These are phyloP conservation scores for Stichodactyla mertensii DNA, from an alignment of 64 coral and sea anemone species.

Conservation along the genomic window DNA sequence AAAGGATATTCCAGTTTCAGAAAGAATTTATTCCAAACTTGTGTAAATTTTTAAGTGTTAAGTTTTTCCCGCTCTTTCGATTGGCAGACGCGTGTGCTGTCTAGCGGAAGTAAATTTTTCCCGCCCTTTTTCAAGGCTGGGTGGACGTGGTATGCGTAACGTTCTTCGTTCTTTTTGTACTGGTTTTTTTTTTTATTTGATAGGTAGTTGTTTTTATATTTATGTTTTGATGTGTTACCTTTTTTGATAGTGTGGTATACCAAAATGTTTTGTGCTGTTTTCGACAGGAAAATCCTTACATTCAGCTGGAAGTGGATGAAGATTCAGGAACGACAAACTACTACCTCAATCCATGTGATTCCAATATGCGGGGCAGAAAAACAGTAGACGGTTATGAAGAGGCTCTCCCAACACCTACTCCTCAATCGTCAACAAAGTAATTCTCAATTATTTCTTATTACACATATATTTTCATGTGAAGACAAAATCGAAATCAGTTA, in stretches of 20 bases:
- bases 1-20: too few species aligned
- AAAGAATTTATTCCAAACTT: too few species aligned
- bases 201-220: too few species aligned
- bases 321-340: slow-evolving; percentile 17
- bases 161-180: too few species aligned
- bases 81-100: too few species aligned
- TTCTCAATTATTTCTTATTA: not conserved
- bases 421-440: not conserved
- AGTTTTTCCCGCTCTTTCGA: too few species aligned
- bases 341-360: slow-evolving; percentile 20
- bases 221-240: too few species aligned
- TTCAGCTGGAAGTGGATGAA: slow-evolving; percentile 16
- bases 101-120: too few species aligned
- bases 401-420: not conserved
- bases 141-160: too few species aligned
- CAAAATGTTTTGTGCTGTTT: not conserved
- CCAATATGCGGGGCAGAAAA: not conserved
- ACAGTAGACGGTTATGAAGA: slow-evolving; percentile 24
- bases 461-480: not conserved
- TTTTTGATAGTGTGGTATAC: not conserved
- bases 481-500: not conserved
- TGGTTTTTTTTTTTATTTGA: too few species aligned
- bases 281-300: slow-evolving; percentile 22
- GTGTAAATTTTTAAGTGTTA: too few species aligned
- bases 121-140: too few species aligned